Evolutionary conservation across 2,113 vertebrate genomes (phyloP), one percentile per base, ranked within the genome.

Genomic region (Dicerorhinus sumatrensis): DNA sequence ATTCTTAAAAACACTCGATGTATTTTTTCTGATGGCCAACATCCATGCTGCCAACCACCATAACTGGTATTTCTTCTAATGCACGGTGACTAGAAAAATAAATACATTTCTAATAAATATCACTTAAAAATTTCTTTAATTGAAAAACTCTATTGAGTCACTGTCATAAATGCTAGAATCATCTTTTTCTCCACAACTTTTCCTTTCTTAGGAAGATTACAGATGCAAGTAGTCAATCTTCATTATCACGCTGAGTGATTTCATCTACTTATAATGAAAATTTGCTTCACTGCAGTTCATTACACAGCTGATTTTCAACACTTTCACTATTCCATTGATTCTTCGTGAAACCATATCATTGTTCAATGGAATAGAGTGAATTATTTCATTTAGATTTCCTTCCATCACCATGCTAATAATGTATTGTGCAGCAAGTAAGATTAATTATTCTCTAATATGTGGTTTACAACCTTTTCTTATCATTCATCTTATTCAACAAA

Each of bases 271-370:
- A 60, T 42, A 81, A 65, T 65, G 79, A 89, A 94, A 86, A 72
- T 72, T 85, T 48, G 48, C 60, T 46, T 85, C 79, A 86, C 51
- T 51, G 16, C 82, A 85, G 63, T 80, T 96, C 83, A 86, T 92
- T 95, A 89, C 36, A 92, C 72, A 85, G 58, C 33, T 76, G 63
- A 94, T 88, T 91, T 81, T 89, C 82, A 95, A 81, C 69, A 91
- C 83, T 89, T 75, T 82, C 17, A 2, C 36, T 60, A 82, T 76
- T 25, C 70, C 54, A 89, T 76, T 92, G 82, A 89, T 89, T 85
- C 42, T 85, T 88, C 39, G 63, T 87, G 42, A 75, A 97, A 88
- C 51, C 60, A 36, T 92, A 18, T 80, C 23, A 82, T 42, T 95
- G 46, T 33, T 20, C 60, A 94, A 29, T 62, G 67, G 11, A 75